phyloP scores from a whole-genome alignment of 1,140 invertebrate species.

The Cydia fagiglandana region DNA sequence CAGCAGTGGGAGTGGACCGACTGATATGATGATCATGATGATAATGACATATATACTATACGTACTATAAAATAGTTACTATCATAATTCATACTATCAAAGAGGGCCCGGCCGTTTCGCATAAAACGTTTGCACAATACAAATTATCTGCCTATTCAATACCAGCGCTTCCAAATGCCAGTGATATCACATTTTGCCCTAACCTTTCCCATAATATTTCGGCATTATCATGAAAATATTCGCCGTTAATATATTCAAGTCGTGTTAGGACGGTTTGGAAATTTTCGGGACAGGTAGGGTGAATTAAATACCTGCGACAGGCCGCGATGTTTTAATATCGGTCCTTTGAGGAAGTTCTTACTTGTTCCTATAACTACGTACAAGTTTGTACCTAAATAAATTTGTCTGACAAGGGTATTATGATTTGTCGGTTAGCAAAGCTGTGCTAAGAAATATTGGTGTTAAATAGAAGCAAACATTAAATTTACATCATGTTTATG shows the following conservation, averaged over 20 bases:
- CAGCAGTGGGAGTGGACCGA: not conserved
- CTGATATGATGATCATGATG: not conserved
- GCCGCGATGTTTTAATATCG: conserved; percentile 1
- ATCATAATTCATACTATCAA: not conserved
- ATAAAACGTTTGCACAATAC: conserved; percentile 5
- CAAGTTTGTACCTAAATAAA: not conserved
- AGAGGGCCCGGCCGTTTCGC: not conserved
- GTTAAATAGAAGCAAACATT: too few species aligned
- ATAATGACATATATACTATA: not conserved
- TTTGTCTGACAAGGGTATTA: not conserved
- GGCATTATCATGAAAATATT: conserved; percentile 22
- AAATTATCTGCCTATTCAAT: conserved; percentile 19
- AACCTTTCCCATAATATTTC: conserved; percentile 18
- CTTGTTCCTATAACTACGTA: not conserved
- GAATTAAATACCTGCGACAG: conserved; percentile 17
- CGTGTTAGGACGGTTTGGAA: conserved; percentile 23
- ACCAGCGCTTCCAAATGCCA: conserved; percentile 19
- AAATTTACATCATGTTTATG: too few species aligned
- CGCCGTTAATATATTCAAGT: conserved; percentile 28
- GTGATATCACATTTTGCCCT: conserved; percentile 22
- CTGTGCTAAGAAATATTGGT: too few species aligned
- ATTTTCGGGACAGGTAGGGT: conserved; percentile 28
- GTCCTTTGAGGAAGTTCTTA: conserved; percentile 10
- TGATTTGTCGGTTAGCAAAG: not conserved
- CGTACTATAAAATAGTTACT: not conserved